Evolutionary conservation across 2,888 invertebrate genomes (phyloP).

Genomic region (Brachyptera putata): DNA sequence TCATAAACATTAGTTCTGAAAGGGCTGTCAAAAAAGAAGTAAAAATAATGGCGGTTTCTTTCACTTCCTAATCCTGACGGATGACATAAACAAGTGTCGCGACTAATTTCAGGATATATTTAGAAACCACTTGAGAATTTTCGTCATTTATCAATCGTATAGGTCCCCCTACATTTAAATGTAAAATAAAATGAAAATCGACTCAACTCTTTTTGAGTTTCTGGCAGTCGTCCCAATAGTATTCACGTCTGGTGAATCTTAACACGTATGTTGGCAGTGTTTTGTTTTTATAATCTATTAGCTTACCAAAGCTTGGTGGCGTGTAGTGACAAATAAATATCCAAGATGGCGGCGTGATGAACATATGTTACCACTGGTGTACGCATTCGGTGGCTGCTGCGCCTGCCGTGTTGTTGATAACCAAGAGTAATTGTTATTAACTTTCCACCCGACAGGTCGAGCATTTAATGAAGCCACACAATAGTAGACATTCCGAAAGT

Average conservation of each 20-base stretch:
- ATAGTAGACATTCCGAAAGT: no score
- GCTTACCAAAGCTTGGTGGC: neutral
- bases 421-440: no score
- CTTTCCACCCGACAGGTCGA: no score
- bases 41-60: constrained; percentile 7
- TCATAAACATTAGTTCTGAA: constrained; percentile 18
- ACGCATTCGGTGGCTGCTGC: no score
- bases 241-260: neutral
- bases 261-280: neutral
- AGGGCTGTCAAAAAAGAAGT: constrained; percentile 18
- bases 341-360: neutral
- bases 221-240: neutral
- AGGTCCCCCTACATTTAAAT: constrained; percentile 19
- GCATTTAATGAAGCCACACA: no score
- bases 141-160: constrained; percentile 22
- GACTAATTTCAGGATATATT: constrained; percentile 19
- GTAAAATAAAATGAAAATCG: no score
- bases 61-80: constrained; percentile 7
- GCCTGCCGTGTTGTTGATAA: no score
- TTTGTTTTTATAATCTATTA: neutral
- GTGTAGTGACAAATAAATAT: constrained; percentile 2
- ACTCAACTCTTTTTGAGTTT: no score
- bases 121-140: constrained; percentile 20
- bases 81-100: constrained; percentile 19
- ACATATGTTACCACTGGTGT: neutral